These are phyloP conservation scores for Leptatherina wallacei DNA, from an alignment of 2,797 vertebrate species.

Conservation along the genomic window DNA sequence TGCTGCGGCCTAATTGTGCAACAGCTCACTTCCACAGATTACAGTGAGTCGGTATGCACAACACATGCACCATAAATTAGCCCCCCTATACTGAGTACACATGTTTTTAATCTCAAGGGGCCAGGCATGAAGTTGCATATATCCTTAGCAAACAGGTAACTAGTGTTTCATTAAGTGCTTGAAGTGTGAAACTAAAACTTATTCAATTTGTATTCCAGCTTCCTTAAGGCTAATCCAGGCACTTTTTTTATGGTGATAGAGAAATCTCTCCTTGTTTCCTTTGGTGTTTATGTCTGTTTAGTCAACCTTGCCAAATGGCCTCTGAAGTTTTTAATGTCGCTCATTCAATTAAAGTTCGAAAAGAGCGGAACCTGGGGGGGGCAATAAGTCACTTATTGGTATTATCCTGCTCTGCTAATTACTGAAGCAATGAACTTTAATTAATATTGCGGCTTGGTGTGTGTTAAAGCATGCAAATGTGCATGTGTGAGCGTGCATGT, in stretches of 20 bases:
- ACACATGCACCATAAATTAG: too few species aligned
- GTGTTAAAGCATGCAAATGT: constrained; percentile 57
- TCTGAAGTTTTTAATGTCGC: constrained; percentile 80
- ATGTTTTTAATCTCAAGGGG: too few species aligned
- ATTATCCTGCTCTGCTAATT: constrained; percentile 83
- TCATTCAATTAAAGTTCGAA: constrained; percentile 82
- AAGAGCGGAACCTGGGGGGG: constrained; percentile 72
- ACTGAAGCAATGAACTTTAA: constrained; percentile 83
- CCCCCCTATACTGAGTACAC: not conserved
- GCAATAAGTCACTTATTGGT: constrained; percentile 79
- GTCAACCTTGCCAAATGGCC: constrained; percentile 79
- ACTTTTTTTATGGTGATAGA: constrained; percentile 37
- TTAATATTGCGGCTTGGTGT: constrained; percentile 72
- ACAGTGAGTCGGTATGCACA: too few species aligned
- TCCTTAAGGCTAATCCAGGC: constrained; percentile 33
- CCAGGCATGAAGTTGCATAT: not conserved
- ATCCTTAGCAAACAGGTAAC: not conserved
- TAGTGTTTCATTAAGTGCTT: not conserved
- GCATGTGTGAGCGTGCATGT: constrained; percentile 29
- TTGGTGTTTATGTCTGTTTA: constrained; percentile 77
- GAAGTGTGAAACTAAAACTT: constrained; percentile 8
- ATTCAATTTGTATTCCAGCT: not conserved
- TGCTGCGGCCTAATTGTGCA: too few species aligned
- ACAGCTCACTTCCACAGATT: too few species aligned
- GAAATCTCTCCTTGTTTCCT: constrained; percentile 54